Evolutionary conservation across 1,140 invertebrate species (phyloP), one percentile per base, ranked within the genome.

Genomic region (Ruditapes philippinarum): DNA sequence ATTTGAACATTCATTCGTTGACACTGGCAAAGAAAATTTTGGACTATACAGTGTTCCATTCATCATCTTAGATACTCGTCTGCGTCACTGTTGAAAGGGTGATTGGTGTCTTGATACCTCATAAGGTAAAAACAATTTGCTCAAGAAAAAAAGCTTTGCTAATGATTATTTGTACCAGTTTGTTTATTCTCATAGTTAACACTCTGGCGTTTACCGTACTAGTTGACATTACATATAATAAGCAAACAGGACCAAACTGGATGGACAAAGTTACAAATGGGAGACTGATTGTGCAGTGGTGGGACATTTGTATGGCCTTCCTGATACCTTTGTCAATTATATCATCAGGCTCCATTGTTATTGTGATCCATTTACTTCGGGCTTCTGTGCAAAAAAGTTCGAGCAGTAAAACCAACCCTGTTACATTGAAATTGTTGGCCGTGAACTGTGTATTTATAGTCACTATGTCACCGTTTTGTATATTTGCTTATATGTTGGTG

Each of bases 391-490:
- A 76, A 28, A 76, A 76, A 51, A 40, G 51, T 31, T 40, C 25
- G 17, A 76, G 19, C 3, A 76, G 31, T 1, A 28, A 36, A 51
- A 76, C 49, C 19, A 76, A 31, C 28, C 42, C 73, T 9, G 73
- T 76, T 1, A 76, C 73, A 51, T 9, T 28, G 25, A 51, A 42
- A 17, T 31, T 76, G 33, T 33, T 76, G 42, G 42, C 73, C 31
- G 73, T 42, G 22, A 76, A 76, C 42, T 1, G 17, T 45, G 73
- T 76, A 4, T 76, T 76, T 51, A 33, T 76, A 12, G 7, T 51
- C 3, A 76, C 73, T 28, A 51, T 76, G 73, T 76, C 73, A 11
- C 73, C 73, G 11, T 76, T 33, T 51, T 31, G 38, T 42, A n/a
- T 76, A 12, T 45, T 76, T 11, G 11, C 25, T 28, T n/a, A 22